Conservation (phyloP, 2,797 vertebrate genomes). For the Buphagus erythrorhynchus region DNA sequence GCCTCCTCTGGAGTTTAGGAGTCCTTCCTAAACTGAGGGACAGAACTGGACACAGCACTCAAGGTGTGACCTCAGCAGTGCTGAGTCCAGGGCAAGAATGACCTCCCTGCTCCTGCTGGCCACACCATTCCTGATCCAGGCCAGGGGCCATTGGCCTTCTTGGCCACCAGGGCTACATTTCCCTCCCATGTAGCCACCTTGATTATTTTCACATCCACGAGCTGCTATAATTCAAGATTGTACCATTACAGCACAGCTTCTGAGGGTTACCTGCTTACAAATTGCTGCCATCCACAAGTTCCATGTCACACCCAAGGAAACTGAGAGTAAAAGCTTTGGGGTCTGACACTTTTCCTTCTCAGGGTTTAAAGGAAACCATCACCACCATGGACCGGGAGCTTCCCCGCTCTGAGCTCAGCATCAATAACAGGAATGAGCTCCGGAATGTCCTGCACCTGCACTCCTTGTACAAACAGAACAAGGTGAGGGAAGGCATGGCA, state of each 20-base stretch:
- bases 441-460: constrained; percentile 86
- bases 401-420: constrained; percentile 87
- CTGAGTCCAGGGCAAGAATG: no score
- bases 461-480: constrained; percentile 87
- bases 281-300: neutral
- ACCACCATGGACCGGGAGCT: constrained; percentile 89
- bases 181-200: neutral
- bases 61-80: no score
- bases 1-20: no score
- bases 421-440: constrained; percentile 89
- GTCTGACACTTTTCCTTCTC: neutral
- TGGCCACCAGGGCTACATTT: no score
- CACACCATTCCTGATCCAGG: no score
- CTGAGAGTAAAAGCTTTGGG: neutral
- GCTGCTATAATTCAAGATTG: neutral
- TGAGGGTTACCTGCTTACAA: neutral
- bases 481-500: constrained; percentile 70
- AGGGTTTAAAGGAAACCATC: constrained; percentile 90
- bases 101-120: no score
- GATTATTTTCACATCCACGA: neutral
- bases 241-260: neutral
- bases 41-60: no score
- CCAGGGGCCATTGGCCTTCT: no score
- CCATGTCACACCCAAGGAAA: neutral
- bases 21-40: no score